These are phyloP conservation scores for Adoxophyes honmai DNA, from an alignment of 1,140 invertebrate species.

Conservation along the genomic window DNA sequence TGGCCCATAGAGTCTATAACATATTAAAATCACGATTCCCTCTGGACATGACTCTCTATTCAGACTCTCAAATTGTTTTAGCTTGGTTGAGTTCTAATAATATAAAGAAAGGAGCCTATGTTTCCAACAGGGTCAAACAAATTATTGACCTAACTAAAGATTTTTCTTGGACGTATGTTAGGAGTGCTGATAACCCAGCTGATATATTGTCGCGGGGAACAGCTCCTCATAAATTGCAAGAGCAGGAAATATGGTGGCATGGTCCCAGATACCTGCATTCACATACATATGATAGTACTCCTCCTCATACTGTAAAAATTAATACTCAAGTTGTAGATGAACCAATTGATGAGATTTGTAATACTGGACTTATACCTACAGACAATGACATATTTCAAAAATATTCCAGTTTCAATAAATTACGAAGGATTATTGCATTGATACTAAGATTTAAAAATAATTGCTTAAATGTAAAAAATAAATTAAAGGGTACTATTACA, in stretches of 20 bases:
- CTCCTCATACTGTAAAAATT: no score
- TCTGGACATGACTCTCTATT: conserved; percentile 22
- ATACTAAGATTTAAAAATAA: background rate
- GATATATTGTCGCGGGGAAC: conserved; percentile 30
- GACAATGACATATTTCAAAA: no score
- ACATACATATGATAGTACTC: no score
- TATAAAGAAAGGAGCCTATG: no score
- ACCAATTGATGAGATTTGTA: no score
- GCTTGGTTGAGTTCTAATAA: no score
- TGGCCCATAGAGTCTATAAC: conserved; percentile 13
- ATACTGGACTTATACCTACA: no score
- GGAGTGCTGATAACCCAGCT: conserved; percentile 27
- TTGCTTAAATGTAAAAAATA: background rate
- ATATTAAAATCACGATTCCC: conserved; percentile 17
- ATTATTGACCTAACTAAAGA: conserved; percentile 36
- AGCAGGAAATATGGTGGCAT: background rate
- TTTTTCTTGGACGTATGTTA: conserved; percentile 22
- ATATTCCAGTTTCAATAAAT: no score
- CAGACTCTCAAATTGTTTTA: conserved; percentile 57
- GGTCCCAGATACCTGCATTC: background rate
- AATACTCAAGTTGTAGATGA: no score
- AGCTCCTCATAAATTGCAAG: background rate
- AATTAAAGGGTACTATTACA: background rate
- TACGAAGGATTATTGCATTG: no score
- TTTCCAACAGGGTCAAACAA: conserved; percentile 36